Percentiles rank a stretch among this genome's conserved stretches.
phyloP scores from a whole-genome alignment of 2,113 vertebrate species.

The Petaurus breviceps region DNA sequence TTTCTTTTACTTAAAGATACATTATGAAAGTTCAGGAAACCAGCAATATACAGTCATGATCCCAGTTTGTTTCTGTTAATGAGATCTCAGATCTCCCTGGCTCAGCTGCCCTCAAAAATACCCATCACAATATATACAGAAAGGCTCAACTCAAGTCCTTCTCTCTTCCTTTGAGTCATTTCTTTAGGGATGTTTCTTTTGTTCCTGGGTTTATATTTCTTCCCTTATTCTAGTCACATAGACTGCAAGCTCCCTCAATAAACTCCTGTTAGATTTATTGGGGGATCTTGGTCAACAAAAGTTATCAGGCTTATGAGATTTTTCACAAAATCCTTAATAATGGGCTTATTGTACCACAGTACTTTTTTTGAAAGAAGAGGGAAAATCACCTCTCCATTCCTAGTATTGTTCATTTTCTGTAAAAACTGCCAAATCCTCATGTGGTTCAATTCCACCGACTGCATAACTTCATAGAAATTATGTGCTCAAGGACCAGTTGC shows the following conservation, averaged over 20 bases:
- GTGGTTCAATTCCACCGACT: slow-evolving; percentile 8
- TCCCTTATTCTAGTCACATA: not conserved
- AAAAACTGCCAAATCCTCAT: slow-evolving; percentile 6
- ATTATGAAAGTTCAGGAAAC: not conserved
- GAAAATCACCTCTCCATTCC: not conserved
- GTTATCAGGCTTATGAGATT: not conserved
- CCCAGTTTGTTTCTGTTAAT: not conserved
- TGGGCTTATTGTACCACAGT: not conserved
- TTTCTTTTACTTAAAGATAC: not conserved
- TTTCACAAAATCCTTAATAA: slow-evolving; percentile 45
- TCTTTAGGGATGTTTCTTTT: not conserved
- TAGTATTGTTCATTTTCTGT: not conserved
- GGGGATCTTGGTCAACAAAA: not conserved
- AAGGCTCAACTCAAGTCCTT: not conserved
- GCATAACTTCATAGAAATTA: slow-evolving; percentile 31
- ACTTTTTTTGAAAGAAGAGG: not conserved
- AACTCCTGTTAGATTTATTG: not conserved
- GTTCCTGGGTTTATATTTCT: not conserved
- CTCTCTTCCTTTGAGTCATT: not conserved
- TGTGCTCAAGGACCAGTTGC: slow-evolving; percentile 21
- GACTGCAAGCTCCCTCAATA: not conserved
- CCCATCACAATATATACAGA: not conserved
- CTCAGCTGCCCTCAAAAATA: not conserved
- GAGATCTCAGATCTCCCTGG: not conserved
- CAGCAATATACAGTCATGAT: not conserved